Conservation (phyloP, 2,113 vertebrate species). For the Barbus barbus region DNA sequence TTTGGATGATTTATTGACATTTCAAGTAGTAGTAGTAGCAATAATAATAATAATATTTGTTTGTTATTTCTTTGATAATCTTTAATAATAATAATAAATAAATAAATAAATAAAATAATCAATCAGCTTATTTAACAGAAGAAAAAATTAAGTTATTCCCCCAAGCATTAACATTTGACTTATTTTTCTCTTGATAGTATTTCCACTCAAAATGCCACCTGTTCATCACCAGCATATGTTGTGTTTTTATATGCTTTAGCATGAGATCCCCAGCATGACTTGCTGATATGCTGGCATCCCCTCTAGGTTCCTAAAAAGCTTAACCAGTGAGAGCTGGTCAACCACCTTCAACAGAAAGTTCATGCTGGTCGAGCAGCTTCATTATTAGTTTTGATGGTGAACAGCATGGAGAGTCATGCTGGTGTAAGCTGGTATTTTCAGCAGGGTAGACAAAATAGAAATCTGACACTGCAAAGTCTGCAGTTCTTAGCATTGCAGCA, state of each 20-base stretch:
- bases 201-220: not conserved
- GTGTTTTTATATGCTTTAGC: not conserved
- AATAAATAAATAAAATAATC: too few species aligned
- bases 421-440: not conserved
- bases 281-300: not conserved
- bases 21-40: too few species aligned
- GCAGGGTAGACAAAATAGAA: slow-evolving; percentile 4
- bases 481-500: not conserved
- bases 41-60: too few species aligned
- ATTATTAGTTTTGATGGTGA: not conserved
- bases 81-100: too few species aligned
- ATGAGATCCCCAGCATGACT: slow-evolving; percentile 23
- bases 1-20: too few species aligned
- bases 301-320: not conserved
- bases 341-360: not conserved
- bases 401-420: not conserved
- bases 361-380: not conserved
- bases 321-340: not conserved
- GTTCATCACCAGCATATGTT: not conserved
- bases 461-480: slow-evolving; percentile 4
- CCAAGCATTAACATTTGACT: not conserved
- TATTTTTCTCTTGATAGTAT: not conserved
- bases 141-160: too few species aligned
- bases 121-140: too few species aligned
- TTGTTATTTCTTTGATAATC: too few species aligned